Base-by-base conservation (phyloP, 37 sponge, comb jelly and placozoan genomes). In the Cliona cf. orientalis region DNA sequence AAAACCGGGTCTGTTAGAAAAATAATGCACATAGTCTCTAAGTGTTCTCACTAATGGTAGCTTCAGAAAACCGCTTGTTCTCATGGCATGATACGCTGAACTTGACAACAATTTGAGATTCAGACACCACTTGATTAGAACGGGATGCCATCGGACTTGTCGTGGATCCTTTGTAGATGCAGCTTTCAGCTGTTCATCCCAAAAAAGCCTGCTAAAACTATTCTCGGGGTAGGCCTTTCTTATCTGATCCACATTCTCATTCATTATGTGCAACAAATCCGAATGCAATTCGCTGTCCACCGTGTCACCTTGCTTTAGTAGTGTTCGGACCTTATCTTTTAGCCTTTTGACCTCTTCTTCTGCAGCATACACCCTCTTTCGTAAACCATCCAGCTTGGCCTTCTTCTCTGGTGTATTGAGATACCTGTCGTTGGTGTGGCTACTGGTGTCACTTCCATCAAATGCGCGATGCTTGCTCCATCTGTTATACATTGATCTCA, bases 131-230 rank as follows among this genome's bases (percentile, higher is more conserved):
- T 42, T 37, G 40, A 76, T 76, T 42, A 76, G 32, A 23, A 62
- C n/a, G 39, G 78, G 78, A 38, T 76, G 78, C 78, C 78, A 76
- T 62, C 78, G 62, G 22, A 61, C 28, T n/a, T 61, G 63, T 25
- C 63, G 17, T 25, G 63, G n/a, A 69, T 69, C 69, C 6, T 4
- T 69, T 4, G 14, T 34, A 21, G 32, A 33, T 76, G 78, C 78
- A 26, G 78, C 78, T 32, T 76, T 28, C n/a, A 76, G n/a, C 32
- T 76, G 78, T 39, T 76, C 46, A n/a, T 62, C 28, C 78, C 78
- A 76, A 76, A 76, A 76, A 12, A 76, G n/a, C 43, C 39, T n/a
- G 23, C 29, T 23, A 42, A 76, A 74, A 12, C 38, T 35, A 34
- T 32, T 35, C 22, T 74, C 74, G 32, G 74, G 74, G 21, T 34